phyloP scores from a whole-genome alignment of 2,113 vertebrate genomes.

The Stigmatopora argus region DNA sequence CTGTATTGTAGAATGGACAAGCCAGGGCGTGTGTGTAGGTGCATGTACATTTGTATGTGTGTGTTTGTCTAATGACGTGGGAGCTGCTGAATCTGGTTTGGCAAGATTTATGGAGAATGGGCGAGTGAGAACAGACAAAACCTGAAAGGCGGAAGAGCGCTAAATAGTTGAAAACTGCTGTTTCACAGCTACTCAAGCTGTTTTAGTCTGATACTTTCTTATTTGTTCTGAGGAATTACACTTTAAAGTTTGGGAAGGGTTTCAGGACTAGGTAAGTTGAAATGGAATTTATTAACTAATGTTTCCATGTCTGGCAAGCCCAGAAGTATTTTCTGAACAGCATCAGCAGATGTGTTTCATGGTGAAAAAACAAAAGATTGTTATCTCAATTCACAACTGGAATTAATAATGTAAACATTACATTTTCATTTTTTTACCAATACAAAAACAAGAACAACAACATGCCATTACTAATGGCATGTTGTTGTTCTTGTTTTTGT shows the following conservation, averaged over 20 bases:
- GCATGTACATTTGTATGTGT: constrained; percentile 9
- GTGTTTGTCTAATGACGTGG: constrained; percentile 36
- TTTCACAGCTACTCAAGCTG: not conserved
- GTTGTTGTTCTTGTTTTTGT: not conserved
- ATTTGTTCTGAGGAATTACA: not conserved
- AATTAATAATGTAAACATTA: not conserved
- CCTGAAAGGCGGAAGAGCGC: constrained; percentile 14
- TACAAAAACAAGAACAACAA: not conserved
- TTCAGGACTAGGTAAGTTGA: constrained; percentile 40
- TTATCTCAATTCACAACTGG: not conserved
- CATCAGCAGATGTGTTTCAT: constrained; percentile 2
- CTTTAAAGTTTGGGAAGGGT: not conserved
- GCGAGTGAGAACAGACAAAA: constrained; percentile 16
- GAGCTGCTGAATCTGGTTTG: constrained; percentile 52
- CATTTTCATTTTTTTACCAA: not conserved
- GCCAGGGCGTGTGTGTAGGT: constrained; percentile 14
- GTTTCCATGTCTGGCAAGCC: not conserved
- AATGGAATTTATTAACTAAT: not conserved
- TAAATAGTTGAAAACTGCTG: constrained; percentile 6
- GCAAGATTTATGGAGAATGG: constrained; percentile 47
- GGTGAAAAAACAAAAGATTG: not conserved
- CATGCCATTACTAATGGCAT: not conserved
- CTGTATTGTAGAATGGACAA: constrained; percentile 19
- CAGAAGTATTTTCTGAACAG: not conserved
- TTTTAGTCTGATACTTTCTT: not conserved